Evolutionary conservation across 1,140 invertebrate species (phyloP).

Genomic region (Ceratina australensis): DNA sequence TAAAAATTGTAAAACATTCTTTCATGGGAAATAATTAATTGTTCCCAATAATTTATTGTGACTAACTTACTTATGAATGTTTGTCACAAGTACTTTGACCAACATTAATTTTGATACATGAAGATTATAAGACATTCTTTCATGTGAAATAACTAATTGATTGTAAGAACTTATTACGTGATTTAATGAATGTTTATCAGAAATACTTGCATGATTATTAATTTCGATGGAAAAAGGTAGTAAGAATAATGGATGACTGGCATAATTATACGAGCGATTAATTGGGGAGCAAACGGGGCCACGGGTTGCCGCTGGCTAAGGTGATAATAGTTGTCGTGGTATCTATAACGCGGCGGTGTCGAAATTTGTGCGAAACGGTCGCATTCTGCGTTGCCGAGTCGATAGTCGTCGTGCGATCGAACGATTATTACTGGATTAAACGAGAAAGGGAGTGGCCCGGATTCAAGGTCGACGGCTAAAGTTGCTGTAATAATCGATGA

Average conservation of each 20-base stretch:
- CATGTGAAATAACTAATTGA: too few relatives aligned
- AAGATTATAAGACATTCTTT: too few relatives aligned
- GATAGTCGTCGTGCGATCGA: background rate
- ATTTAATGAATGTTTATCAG: too few relatives aligned
- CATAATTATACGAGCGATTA: background rate
- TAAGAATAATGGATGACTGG: background rate
- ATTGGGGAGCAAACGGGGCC: background rate
- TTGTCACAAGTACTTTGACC: too few relatives aligned
- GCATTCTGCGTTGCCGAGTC: slow-evolving; percentile 17
- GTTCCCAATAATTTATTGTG: too few relatives aligned
- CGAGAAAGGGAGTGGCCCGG: slow-evolving; percentile 42
- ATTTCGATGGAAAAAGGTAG: background rate
- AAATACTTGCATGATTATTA: too few relatives aligned
- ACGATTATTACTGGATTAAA: slow-evolving; percentile 2
- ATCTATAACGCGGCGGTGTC: slow-evolving; percentile 3
- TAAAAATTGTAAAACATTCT: too few relatives aligned
- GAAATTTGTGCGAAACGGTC: slow-evolving; percentile 25
- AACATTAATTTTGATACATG: too few relatives aligned
- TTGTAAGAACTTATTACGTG: too few relatives aligned
- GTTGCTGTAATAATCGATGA: background rate
- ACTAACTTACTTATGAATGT: too few relatives aligned
- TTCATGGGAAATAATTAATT: too few relatives aligned
- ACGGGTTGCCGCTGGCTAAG: background rate
- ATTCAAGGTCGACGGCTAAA: slow-evolving; percentile 42
- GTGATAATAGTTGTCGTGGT: slow-evolving; percentile 5